phyloP scores from a whole-genome alignment of 2,888 invertebrate genomes.

The Leptopilina syphax region DNA sequence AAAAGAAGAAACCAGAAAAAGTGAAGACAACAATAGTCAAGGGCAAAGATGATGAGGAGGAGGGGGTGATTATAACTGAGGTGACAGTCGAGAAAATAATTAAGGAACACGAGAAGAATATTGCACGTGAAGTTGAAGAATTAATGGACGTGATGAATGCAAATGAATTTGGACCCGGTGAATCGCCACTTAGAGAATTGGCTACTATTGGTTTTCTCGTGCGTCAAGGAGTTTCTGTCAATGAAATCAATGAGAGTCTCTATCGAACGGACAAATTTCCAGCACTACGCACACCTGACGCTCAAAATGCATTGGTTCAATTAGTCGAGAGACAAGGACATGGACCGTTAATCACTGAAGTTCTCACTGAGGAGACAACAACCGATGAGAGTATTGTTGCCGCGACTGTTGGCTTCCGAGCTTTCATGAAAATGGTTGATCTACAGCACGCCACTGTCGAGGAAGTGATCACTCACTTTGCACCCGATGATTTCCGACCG shows the following conservation, averaged over 20 bases:
- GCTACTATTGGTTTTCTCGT: constrained; percentile 90
- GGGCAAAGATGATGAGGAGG: constrained; percentile 71
- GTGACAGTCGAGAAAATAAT: constrained; percentile 79
- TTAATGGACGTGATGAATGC: constrained; percentile 86
- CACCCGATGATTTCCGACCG: constrained; percentile 89
- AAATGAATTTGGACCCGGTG: constrained; percentile 89
- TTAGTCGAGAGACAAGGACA: constrained; percentile 91
- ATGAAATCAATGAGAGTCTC: constrained; percentile 85
- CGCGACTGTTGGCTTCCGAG: constrained; percentile 89
- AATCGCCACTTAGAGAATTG: constrained; percentile 87
- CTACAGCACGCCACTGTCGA: constrained; percentile 88
- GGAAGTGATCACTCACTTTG: constrained; percentile 89
- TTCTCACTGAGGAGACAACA: constrained; percentile 88
- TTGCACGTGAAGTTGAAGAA: constrained; percentile 87
- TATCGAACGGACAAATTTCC: constrained; percentile 90
- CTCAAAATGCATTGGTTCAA: constrained; percentile 90
- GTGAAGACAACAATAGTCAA: constrained; percentile 63
- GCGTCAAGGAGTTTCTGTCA: constrained; percentile 85
- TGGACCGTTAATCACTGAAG: constrained; percentile 88
- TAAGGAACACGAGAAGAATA: constrained; percentile 79
- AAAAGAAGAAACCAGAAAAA: constrained; percentile 69
- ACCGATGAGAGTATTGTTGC: constrained; percentile 87
- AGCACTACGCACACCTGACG: constrained; percentile 87
- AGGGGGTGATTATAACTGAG: constrained; percentile 74
- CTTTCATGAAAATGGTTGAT: constrained; percentile 91